Evolutionary conservation across 2,888 invertebrate genomes (phyloP).

Genomic region (Cryptocheilus praepositus): DNA sequence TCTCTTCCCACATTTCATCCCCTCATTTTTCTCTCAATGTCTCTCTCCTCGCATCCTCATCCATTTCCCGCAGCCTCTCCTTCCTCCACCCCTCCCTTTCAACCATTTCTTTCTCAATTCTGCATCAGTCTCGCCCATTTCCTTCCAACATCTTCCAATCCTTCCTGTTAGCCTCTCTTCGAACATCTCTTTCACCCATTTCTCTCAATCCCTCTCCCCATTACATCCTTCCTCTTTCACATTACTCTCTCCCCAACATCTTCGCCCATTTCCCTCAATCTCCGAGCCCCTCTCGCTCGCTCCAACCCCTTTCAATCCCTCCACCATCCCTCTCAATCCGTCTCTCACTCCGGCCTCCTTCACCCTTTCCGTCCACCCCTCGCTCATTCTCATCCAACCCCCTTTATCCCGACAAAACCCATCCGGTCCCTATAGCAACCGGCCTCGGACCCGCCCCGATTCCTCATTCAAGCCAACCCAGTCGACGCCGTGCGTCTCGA

Average conservation of each 20-base stretch:
- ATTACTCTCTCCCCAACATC: too few species aligned
- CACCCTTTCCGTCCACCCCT: neutral
- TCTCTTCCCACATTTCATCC: too few species aligned
- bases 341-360: neutral
- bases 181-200: neutral
- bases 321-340: slow-evolving; percentile 7
- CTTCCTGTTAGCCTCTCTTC: neutral
- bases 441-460: slow-evolving; percentile 56
- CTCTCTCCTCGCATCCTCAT: neutral
- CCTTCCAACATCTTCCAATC: neutral
- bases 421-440: slow-evolving; percentile 63
- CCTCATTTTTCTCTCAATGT: too few species aligned
- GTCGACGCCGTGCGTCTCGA: slow-evolving; percentile 55
- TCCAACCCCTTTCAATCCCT: neutral
- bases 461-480: slow-evolving; percentile 58
- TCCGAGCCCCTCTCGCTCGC: too few species aligned
- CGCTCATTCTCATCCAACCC: neutral
- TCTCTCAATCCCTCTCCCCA: neutral
- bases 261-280: neutral
- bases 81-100: neutral
- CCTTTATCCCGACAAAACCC: neutral
- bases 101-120: neutral
- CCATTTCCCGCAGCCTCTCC: neutral
- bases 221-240: neutral
- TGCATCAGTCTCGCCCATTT: slow-evolving; percentile 3